These are phyloP conservation scores for Oegoconia quadripuncta DNA, from an alignment of 2,888 invertebrate genomes.

Conservation along the genomic window DNA sequence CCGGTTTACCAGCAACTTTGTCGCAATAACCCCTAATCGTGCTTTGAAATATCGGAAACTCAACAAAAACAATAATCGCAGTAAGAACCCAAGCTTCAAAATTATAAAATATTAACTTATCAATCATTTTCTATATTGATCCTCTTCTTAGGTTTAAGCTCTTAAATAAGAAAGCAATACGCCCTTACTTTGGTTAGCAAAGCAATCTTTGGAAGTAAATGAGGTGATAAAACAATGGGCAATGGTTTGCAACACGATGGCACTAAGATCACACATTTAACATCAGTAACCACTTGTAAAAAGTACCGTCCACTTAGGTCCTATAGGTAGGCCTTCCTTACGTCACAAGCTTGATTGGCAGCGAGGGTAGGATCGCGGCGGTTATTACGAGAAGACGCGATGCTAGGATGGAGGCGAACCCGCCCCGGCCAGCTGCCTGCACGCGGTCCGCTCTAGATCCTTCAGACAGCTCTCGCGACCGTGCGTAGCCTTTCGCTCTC, in stretches of 20 bases:
- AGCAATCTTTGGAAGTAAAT: constrained; percentile 36
- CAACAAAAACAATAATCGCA: too few relatives aligned
- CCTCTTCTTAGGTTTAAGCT: too few relatives aligned
- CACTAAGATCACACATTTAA: constrained; percentile 30
- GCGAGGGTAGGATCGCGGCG: constrained; percentile 26
- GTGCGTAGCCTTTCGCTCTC: constrained; percentile 86
- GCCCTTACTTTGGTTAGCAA: constrained; percentile 36
- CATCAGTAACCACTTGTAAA: neutral
- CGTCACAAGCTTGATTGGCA: constrained; percentile 12
- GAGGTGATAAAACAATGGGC: constrained; percentile 31
- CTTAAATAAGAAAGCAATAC: constrained; percentile 16
- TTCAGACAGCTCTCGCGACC: constrained; percentile 86
- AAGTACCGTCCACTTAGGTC: neutral
- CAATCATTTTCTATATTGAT: too few relatives aligned
- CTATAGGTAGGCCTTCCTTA: neutral
- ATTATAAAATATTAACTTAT: too few relatives aligned
- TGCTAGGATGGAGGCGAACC: constrained; percentile 33
- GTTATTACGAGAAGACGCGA: constrained; percentile 24
- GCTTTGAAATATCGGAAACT: too few relatives aligned
- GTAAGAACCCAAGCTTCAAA: too few relatives aligned
- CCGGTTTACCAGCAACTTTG: too few relatives aligned
- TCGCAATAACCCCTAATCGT: too few relatives aligned
- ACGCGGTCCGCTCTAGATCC: constrained; percentile 87
- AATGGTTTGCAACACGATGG: constrained; percentile 26
- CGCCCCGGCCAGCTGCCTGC: constrained; percentile 79